phyloP scores from a whole-genome alignment of 2,888 invertebrate genomes.

The Rhingia campestris region DNA sequence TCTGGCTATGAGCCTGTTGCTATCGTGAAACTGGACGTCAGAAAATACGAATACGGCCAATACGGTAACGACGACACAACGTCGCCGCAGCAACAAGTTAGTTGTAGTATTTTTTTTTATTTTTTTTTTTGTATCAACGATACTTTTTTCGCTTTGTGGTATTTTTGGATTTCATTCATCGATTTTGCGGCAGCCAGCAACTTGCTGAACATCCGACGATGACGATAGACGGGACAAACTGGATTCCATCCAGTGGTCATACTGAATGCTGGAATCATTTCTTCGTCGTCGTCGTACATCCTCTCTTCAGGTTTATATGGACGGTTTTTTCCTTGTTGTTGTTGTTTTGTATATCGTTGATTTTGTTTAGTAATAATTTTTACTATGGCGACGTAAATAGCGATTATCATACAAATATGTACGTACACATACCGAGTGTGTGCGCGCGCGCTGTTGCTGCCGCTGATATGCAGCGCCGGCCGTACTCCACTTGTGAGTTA shows the following conservation, averaged over 20 bases:
- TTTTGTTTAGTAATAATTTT: conserved; percentile 68
- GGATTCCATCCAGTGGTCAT: conserved; percentile 65
- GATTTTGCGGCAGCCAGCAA: conserved; percentile 57
- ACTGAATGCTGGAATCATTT: conserved; percentile 51
- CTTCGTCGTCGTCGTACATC: conserved; percentile 57
- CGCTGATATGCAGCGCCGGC: conserved; percentile 40
- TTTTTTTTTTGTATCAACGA: conserved; percentile 48
- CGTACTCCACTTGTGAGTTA: conserved; percentile 61
- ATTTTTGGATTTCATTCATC: conserved; percentile 72
- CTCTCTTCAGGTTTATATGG: conserved; percentile 55
- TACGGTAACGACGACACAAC: conserved; percentile 41
- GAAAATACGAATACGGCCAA: conserved; percentile 28
- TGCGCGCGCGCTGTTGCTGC: conserved; percentile 43
- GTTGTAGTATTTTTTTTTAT: conserved; percentile 62
- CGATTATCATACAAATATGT: conserved; percentile 65
- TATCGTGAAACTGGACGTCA: conserved; percentile 51
- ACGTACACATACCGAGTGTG: conserved; percentile 51
- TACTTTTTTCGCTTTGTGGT: conserved; percentile 57
- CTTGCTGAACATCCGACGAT: conserved; percentile 47
- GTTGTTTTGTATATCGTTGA: conserved; percentile 32
- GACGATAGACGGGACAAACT: conserved; percentile 67
- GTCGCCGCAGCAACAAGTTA: conserved; percentile 57
- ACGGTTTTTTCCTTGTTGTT: conserved; percentile 22
- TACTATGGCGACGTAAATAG: conserved; percentile 68
- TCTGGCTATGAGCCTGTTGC: conserved; percentile 42